A percentile compares a stretch with the other conserved stretches of the same genome.
These are phyloP conservation scores for Cacatua alba DNA, from an alignment of 2,113 vertebrate genomes.

Conservation along the genomic window DNA sequence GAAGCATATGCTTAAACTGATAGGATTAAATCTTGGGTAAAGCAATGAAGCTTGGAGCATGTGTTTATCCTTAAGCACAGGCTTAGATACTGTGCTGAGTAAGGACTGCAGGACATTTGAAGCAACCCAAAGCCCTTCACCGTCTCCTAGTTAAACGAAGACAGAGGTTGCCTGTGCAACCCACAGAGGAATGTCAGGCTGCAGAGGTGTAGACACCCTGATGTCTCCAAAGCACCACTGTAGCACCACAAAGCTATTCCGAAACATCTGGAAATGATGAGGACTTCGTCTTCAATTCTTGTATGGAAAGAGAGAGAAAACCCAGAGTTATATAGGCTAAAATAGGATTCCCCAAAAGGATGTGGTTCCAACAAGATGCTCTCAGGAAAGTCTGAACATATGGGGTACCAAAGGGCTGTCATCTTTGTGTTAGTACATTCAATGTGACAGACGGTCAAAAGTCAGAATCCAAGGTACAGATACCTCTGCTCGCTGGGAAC, in stretches of 20 bases:
- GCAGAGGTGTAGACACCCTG: accelerated
- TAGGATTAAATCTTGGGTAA: not conserved
- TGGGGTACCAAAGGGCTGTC: not conserved
- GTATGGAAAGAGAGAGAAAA: not conserved
- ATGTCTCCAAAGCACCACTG: not conserved
- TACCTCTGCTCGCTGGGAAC: not conserved
- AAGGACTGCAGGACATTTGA: not conserved
- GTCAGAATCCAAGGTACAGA: not conserved
- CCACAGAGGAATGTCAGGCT: not conserved
- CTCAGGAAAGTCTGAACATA: not conserved
- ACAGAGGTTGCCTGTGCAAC: not conserved
- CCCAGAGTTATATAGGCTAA: not conserved
- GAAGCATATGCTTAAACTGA: not conserved
- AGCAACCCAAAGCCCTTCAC: not conserved
- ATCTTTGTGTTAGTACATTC: not conserved
- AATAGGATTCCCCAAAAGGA: not conserved
- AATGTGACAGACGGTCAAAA: not conserved
- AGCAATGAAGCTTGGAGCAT: not conserved
- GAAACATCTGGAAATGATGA: constrained; percentile 1
- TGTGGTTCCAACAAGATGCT: not conserved
- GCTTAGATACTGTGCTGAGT: constrained; percentile 13
- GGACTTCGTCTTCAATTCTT: not conserved
- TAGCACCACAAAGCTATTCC: not conserved
- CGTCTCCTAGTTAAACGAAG: not conserved
- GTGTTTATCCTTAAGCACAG: not conserved